Evolutionary conservation across 92 coral and sea anemone species (phyloP), one percentile per base, ranked within the genome.

Genomic region (Virgularia gustaviana): DNA sequence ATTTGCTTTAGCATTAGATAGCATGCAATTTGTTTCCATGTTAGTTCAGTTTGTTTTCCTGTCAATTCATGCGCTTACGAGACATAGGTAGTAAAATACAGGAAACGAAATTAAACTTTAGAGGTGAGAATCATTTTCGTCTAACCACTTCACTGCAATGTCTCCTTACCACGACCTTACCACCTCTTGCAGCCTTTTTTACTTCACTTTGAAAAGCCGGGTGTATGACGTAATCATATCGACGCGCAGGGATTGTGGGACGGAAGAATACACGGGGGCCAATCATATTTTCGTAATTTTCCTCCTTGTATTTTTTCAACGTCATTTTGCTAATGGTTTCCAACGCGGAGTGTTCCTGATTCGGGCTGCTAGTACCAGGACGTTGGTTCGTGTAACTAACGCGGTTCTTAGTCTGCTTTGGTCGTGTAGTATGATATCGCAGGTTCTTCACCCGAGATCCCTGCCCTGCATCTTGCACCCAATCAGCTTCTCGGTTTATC

Each of bases 201-300:
- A 18, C 45, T 49, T 68, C 75, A 61, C 59, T 47, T n/a, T 68
- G 75, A 68, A 68, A 68, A 36, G 75, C 42, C 29, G 75, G 75
- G 18, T 68, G 75, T 15, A 68, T 68, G 75, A 68, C 75, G 75
- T 68, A 68, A 68, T 68, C 75, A 49, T 68, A 33, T 30, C 75
- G 75, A 18, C 31, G 75, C 47, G 75, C 59, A 30, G 75, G 75
- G 44, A 68, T 32, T 30, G 75, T 68, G 45, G 75, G 75, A 35
- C 60, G 75, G 51, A 68, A 68, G 55, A 68, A 68, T 18, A 68
- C 75, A 3, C 75, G 60, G 7, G 59, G 75, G 0, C 75, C 75
- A 49, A 68, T 68, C 75, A 68, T 68, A 24, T 51, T 68, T 31
- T 68, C 60, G 75, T 68, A 68, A 35, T 33, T 68, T 49, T 33